A percentile compares a stretch with the other conserved stretches of the same genome.
Conservation (phyloP, 2,797 vertebrate genomes). For the Scolopax rusticola region DNA sequence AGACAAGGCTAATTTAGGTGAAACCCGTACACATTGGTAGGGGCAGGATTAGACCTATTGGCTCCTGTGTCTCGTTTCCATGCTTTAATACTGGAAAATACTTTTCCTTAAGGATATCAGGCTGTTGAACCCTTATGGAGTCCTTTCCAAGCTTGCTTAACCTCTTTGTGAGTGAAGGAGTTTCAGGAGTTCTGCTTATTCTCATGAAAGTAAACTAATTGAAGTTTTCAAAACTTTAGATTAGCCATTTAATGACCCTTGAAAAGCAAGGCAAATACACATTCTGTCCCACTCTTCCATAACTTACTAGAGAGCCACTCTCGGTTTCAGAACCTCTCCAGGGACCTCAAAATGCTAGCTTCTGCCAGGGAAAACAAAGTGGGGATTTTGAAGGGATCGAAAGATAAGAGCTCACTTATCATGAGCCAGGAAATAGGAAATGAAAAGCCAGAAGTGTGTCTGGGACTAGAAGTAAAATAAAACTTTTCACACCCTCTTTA, state of each 20-base stretch:
- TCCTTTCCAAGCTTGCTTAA: constrained; percentile 7
- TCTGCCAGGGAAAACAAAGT: neutral
- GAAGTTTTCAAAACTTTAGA: constrained; percentile 54
- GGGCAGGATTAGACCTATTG: neutral
- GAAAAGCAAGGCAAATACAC: constrained; percentile 3
- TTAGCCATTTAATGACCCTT: constrained; percentile 54
- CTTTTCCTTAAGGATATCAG: neutral
- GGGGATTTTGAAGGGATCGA: neutral
- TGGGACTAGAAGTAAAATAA: neutral
- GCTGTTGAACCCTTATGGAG: neutral
- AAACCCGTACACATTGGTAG: fast-evolving
- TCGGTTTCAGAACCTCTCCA: neutral
- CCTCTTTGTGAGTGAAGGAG: neutral
- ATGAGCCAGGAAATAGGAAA: neutral
- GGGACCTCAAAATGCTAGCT: neutral
- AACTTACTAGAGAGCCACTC: neutral
- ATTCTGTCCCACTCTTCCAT: neutral
- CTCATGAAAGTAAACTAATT: constrained; percentile 33
- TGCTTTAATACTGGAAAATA: neutral
- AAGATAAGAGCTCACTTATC: neutral
- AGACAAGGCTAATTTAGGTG: neutral
- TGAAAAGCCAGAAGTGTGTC: neutral
- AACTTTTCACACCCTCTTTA: neutral
- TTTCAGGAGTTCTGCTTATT: constrained; percentile 21
- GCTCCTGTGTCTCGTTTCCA: neutral